Base-by-base conservation (phyloP, 1,140 invertebrate species). In the Calosoma granatense region DNA sequence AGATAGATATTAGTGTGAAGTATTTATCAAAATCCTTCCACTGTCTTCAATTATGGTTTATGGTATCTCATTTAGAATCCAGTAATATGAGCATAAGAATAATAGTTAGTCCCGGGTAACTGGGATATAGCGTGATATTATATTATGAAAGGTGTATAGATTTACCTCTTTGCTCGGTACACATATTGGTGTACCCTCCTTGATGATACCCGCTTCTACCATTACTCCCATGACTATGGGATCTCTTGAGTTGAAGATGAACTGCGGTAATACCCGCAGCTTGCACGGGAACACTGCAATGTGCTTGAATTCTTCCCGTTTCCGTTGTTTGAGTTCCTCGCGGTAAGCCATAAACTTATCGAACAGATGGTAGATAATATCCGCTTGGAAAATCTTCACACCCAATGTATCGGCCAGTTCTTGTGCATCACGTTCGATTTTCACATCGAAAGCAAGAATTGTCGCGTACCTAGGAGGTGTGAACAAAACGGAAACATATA, bases 311-410 rank as follows among this genome's bases (percentile, higher is more conserved):
- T 98, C 92, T 62, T 97, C 92, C 12, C 94, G 83, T 69, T 95
- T 97, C 70, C 87, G 87, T 65, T 87, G 82, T 68, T 90, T 94
- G n/a, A 98, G 74, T 63, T 98, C 93, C 54, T 98, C 94, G 55
- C 92, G 79, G 72, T 95, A 98, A 15, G 88, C 87, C 60, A 86
- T 95, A 76, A 99, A 99, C 70, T 90, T 90, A 74, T 99, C 97
- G 76, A 98, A 98, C 58, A 99, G 76, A 78, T 99, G 97, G 76
- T 99, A 99, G 67, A 99, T 99, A 70, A 99, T 99, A 73, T 99
- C 96, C 1, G 97, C 97, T 57, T 95, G 89, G 82, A 99, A 99
- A 67, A 99, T 96, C 75, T 89, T 94, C 41, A 99, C 94, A 54
- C 92, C 92, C 43, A 96, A 70, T 52, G 84, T 82, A 67, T 99